Evolutionary conservation across 2,888 invertebrate genomes (phyloP).

Genomic region (Agriopis leucophaearia): DNA sequence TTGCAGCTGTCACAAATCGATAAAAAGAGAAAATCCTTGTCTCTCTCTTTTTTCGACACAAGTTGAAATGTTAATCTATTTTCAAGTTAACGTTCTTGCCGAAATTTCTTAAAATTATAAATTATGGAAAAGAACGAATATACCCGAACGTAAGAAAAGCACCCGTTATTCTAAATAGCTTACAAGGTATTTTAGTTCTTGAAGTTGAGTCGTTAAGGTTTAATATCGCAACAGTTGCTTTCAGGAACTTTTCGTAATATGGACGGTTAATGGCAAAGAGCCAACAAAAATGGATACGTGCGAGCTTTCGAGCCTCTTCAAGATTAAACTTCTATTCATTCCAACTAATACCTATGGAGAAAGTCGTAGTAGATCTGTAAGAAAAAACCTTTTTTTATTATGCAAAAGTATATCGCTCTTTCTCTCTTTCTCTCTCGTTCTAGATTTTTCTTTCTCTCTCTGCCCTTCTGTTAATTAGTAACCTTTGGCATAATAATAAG

Average conservation of each 20-base stretch:
- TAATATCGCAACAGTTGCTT: slow-evolving; percentile 58
- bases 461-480: no score
- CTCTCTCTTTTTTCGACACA: not conserved
- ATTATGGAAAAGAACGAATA: slow-evolving; percentile 47
- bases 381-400: no score
- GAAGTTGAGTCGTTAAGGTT: slow-evolving; percentile 55
- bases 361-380: no score
- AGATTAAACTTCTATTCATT: slow-evolving; percentile 59
- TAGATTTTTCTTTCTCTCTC: no score
- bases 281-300: slow-evolving; percentile 67
- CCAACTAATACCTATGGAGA: slow-evolving; percentile 24
- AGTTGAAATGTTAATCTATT: slow-evolving; percentile 10
- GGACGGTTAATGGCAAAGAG: slow-evolving; percentile 67
- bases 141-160: slow-evolving; percentile 40
- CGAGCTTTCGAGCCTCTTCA: slow-evolving; percentile 54
- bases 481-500: no score
- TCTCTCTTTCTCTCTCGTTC: no score
- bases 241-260: slow-evolving; percentile 73
- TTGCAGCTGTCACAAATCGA: no score
- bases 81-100: slow-evolving; percentile 21
- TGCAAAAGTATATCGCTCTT: no score
- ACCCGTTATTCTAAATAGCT: slow-evolving; percentile 35
- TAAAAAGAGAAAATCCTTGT: not conserved
- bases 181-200: slow-evolving; percentile 51
- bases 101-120: slow-evolving; percentile 42